Evolutionary conservation across 37 sponge, comb jelly and placozoan species (phyloP), one percentile per base, ranked within the genome.

Genomic region (Aphrocallistes beatrix): DNA sequence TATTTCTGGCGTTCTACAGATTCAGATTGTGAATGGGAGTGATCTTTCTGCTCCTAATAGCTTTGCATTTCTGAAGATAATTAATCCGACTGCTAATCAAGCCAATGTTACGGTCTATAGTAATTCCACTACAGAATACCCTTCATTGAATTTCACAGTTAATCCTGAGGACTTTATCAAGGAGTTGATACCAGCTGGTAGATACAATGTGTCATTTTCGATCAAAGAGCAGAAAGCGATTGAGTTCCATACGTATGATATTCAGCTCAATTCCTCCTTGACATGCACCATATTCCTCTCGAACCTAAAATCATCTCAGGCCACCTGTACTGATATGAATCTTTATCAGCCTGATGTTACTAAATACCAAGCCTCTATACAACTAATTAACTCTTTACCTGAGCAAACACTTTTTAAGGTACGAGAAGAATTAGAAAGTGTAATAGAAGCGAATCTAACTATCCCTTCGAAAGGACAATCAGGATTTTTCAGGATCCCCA

Each of bases 1-100:
- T 3, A 39, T 93, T n/a, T 96, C 97, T 16, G 97, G 89, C 1
- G 1, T 94, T 37, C 88, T 97, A 23, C 90, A 97, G 51, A 39
- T 97, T 21, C 37, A 87, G 25, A 81, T 97, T 16, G 88, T 85
- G 37, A 86, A 81, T 36, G 82, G 91, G n/a, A 30, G 28, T 6
- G 75, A 60, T 30, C 75, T 3, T 75, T 50, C 75, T 60, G 75
- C 75, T 30, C 75, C 75, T 3, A 17, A 40, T 8, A 23, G 28
- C 23, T 37, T 82, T 8, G 28, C 40, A 23, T 40, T 30, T 37
- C 75, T 60, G 3, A 60, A 60, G 34, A 21, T 60, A 60, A 25
- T 60, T 28, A 60, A 60, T 60, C 75, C 75, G 3, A 60, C 75
- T 6, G 10, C 75, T 32, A 6, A 3, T 19, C 75, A 60, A 30